Conservation (phyloP, 1,140 invertebrate species). For the Eulimnadia texana region DNA sequence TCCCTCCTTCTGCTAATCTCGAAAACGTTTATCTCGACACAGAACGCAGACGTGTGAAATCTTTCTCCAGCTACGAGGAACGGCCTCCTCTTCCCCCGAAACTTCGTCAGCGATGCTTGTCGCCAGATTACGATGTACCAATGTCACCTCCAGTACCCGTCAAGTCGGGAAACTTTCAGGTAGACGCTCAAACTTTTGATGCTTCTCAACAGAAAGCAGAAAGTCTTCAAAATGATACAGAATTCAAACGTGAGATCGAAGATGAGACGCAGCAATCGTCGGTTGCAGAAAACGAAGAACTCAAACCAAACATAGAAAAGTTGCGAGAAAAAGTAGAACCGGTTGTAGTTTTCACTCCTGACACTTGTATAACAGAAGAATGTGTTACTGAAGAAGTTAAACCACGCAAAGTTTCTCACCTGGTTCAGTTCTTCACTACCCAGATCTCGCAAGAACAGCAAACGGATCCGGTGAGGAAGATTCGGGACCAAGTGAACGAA, state of each 20-base stretch:
- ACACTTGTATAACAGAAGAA: no score
- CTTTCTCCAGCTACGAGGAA: not conserved
- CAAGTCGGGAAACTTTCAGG: not conserved
- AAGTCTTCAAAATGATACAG: not conserved
- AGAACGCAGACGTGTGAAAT: not conserved
- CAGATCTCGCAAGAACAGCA: not conserved
- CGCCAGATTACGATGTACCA: not conserved
- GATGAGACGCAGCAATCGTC: no score
- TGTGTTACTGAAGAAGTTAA: not conserved
- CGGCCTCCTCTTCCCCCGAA: not conserved
- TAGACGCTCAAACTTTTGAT: not conserved
- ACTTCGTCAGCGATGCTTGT: not conserved
- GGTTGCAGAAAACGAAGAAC: no score
- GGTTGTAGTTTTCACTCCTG: no score
- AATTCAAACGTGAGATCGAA: no score
- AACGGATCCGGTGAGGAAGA: not conserved
- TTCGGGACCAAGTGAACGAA: not conserved
- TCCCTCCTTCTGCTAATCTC: not conserved
- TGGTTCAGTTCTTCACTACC: not conserved
- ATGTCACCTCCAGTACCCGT: not conserved
- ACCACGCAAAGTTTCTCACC: not conserved
- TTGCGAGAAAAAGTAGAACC: no score
- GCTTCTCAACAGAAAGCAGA: not conserved
- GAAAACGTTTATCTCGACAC: not conserved
- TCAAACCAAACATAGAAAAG: no score